Base-by-base conservation (phyloP, 2,797 vertebrate genomes). In the Gambusia yucatana region DNA sequence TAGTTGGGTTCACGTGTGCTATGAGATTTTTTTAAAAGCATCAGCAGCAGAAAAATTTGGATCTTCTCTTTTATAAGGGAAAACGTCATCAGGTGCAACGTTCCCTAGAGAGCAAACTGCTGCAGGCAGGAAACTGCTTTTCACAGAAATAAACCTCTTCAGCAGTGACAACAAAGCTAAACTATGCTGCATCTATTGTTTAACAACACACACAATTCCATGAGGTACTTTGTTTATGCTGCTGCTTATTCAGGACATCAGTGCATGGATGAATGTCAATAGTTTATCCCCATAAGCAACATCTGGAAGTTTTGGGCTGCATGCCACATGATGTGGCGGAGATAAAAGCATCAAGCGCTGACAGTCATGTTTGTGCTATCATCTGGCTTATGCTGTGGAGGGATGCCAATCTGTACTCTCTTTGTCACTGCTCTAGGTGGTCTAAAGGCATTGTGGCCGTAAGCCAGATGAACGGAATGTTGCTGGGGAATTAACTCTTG, bases 281-380 rank as follows among this genome's bases (percentile, higher is more conserved):
- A 92, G 91, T 92, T 93, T 88, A 93, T 86, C 83, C 82, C 6
- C 92, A 94, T 94, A 93, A 93, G 91, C 85, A 88, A 87, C 93
- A 93, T 94, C 92, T 91, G 86, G 82, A 83, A 88, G 88, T 88
- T 86, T 87, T 89, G 93, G 92, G 90, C 93, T 75, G 52, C 6
- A 80, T 88, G 92, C 89, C 92, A 70, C 67, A 91, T 90, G 93
- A 94, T 94, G 85, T 70, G 52, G 82, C 46, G 44, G 83, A 63
- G 94, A 95, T 95, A 94, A 94, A 90, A 85, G 88, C 85, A 89
- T 92, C 87, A 91, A 88, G 84, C n/a, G 5, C 86, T 84, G 92
- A 93, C 91, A 88, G 92, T 91, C 85, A 86, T 86, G 82, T 89
- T 91, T 92, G 84, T 91, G 88, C 82, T 74, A 61, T 83, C 72